Base-by-base conservation (phyloP, 1,140 invertebrate species). In the Drosophila lacertosa region DNA sequence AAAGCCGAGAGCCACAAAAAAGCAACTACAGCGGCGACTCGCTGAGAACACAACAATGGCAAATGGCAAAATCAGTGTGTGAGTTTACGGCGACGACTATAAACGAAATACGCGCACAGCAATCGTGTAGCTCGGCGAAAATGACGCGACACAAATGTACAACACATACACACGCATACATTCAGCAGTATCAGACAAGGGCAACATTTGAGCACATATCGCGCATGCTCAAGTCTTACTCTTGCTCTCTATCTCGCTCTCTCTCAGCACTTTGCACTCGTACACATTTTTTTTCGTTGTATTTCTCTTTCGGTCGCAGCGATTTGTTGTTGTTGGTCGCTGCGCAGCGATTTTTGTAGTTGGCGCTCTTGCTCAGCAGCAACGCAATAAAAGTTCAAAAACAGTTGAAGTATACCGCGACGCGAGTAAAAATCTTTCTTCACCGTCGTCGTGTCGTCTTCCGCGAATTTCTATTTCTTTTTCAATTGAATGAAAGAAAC, bases 321-420 rank as follows among this genome's bases (percentile, higher is more conserved):
- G 76, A 58, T 22, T 66, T 66, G 37, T 72, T 64, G n/a, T 53
- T 67, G 47, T 72, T 60, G 69, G 55, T 35, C 68, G 68, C 68
- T 71, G 54, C 47, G 24, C 63, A 20, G 50, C 55, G 58, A 62
- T 50, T 74, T 77, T 88, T 86, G 82, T 86, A 66, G 81, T 77
- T 81, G 81, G 78, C 73, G 74, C 79, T 82, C 76, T 53, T 74
- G 67, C 72, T 74, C 70, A 69, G 83, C 65, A 77, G 79, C 75
- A 82, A 82, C 83, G 82, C 82, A 88, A 88, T 88, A 86, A 86
- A 86, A 86, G 81, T 88, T 81, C 82, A 86, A 86, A 84, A 86
- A 86, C 82, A 88, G 81, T 86, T 86, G 80, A 83, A 83, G 80
- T 84, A 83, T 80, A 86, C 81, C 81, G 77, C 81, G 81, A 88